phyloP scores from a whole-genome alignment of 1,140 invertebrate species.

The Drosophila jambulina region DNA sequence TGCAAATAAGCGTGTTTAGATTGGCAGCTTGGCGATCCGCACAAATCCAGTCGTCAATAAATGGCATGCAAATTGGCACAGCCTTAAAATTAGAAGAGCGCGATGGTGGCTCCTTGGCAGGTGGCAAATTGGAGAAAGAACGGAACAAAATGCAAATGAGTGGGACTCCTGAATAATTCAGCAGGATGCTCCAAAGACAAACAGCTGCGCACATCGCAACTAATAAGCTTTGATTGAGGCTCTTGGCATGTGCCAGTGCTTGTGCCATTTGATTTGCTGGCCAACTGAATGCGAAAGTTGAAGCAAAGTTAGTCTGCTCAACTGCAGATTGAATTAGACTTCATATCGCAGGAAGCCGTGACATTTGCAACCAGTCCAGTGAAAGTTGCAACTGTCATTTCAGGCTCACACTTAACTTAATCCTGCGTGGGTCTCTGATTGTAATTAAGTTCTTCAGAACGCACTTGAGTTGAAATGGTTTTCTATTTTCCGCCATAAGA shows the following conservation, averaged over 20 bases:
- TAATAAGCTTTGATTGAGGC: constrained; percentile 77
- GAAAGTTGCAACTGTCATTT: constrained; percentile 19
- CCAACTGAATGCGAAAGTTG: constrained; percentile 35
- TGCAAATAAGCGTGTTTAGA: constrained; percentile 59
- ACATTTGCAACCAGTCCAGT: constrained; percentile 15
- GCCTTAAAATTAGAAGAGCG: constrained; percentile 27
- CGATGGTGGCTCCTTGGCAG: constrained; percentile 34
- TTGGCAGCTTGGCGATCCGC: constrained; percentile 50
- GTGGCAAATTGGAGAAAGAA: constrained; percentile 65
- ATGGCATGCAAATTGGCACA: constrained; percentile 65
- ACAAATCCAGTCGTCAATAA: constrained; percentile 65
- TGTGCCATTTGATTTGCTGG: constrained; percentile 64
- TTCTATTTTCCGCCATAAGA: not conserved
- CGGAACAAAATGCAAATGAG: constrained; percentile 68
- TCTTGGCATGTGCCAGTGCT: constrained; percentile 66
- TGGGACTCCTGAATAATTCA: constrained; percentile 74
- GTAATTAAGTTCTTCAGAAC: not conserved
- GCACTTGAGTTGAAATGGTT: not conserved
- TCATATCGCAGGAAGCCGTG: constrained; percentile 10
- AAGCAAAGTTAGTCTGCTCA: constrained; percentile 7
- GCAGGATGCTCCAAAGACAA: constrained; percentile 64
- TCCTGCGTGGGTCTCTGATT: constrained; percentile 10
- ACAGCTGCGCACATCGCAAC: constrained; percentile 52
- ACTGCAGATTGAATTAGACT: constrained; percentile 34
- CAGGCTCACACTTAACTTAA: not conserved